Conservation (phyloP, 2,113 vertebrate species). For the Oreotragus oreotragus region DNA sequence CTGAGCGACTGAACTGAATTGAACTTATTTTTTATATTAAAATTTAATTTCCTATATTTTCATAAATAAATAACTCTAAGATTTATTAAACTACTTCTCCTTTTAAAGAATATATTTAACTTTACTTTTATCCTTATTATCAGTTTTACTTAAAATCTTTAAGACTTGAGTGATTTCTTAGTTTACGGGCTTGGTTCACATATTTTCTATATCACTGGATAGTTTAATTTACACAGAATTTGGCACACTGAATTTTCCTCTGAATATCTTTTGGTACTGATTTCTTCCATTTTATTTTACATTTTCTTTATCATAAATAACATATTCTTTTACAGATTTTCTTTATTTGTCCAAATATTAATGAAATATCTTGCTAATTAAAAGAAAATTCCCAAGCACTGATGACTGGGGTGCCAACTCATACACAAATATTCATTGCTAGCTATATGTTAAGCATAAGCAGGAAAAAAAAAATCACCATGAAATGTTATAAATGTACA, state of each 20-base stretch:
- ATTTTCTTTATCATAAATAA: not conserved
- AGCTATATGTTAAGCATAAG: not conserved
- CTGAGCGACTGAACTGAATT: too few species aligned
- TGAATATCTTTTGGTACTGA: not conserved
- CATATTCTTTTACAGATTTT: not conserved
- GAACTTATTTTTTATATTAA: not conserved
- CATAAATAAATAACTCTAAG: not conserved
- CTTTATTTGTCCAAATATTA: not conserved
- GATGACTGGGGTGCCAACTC: rapidly evolving
- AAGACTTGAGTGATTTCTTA: not conserved
- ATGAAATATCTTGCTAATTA: not conserved
- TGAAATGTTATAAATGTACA: not conserved
- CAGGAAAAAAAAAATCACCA: not conserved
- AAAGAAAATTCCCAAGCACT: not conserved
- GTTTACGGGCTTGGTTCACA: not conserved
- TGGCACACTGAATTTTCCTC: not conserved
- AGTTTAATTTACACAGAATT: not conserved
- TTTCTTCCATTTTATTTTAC: not conserved
- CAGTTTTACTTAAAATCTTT: not conserved
- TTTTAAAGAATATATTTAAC: not conserved
- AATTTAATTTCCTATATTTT: not conserved
- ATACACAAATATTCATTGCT: not conserved
- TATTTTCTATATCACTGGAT: not conserved
- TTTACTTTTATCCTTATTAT: not conserved
- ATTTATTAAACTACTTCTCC: not conserved